Base-by-base conservation (phyloP, 2,888 invertebrate species). In the Aleiodes leptofemur region DNA sequence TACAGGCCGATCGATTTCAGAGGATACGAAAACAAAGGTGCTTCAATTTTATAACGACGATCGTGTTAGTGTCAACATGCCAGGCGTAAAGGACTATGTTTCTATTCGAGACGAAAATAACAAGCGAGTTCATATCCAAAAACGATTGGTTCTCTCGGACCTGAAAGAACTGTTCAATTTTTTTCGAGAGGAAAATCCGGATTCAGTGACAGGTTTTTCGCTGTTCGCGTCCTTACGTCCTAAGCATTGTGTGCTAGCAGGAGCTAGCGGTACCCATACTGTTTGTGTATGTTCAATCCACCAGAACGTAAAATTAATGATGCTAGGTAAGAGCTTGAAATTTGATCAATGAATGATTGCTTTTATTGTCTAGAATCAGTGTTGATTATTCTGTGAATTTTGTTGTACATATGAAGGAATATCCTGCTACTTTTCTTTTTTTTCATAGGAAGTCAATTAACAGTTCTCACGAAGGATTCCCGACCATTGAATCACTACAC, bases 251-350 rank as follows among this genome's bases (percentile, higher is more conserved):
- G 68, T 83, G n/a, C 69, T 82, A 4, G 74, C 81, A 34, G 80
- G 79, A 9, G 69, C 77, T 9, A 71, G 73, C 23, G 81, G 83
- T 13, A 79, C 81, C 0, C 80, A 83, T 70, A 69, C 77, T 16
- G 77, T 83, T 50, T 83, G 82, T 76, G 82, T 83, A 8, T 82
- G 82, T 69, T 56, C 73, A 9, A 64, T 77, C 16, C 81, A 81
- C 56, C 78, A 82, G 73, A 82, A 82, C 34, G 56, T 79, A 4
- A 80, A 82, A 68, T 73, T 83, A 9, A 78, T 81, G 79, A 68
- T 79, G 16, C 8, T 5, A n/a, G 68, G 13, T 59, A 29, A 38
- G 38, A 23, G 23, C 2, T 23, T 23, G 2, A 23, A 23, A 23
- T 23, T 23, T 23, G 23, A 23, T 23, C 23, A 23, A 23, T 23